Base-by-base conservation (phyloP, 2,113 vertebrate species). In the Mesitornis unicolor region DNA sequence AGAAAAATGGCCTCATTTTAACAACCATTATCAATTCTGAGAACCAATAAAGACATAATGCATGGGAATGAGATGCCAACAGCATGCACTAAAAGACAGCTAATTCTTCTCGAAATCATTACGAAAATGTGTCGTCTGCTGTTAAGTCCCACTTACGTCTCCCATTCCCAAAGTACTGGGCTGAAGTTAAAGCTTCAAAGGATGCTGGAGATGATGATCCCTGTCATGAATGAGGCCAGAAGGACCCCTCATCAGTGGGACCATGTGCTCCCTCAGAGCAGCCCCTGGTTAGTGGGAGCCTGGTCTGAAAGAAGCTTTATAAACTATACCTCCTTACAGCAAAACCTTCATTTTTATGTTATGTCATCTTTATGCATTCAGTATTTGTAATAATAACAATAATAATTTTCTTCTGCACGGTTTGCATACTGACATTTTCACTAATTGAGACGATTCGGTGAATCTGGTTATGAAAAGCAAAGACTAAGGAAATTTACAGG, bases 171-270 rank as follows among this genome's bases (percentile, higher is more conserved):
- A 89, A 76, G 2, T 69, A 16, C 21, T 0, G 2, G 67, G 42
- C 56, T 89, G 65, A 73, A 51, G 83, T 77, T 47, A 74, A 85
- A 91, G 36, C 28, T 90, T 77, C 67, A 75, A 75, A 71, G 54
- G 54, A 77, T 42, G 60, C 57, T 83, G 47, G 16, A 81, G 40
- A 68, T 13, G 35, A 77, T 35, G 60, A 61, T 43, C 61, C 16
- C 1, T 16, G n/a, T 20, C 2, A 1, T 8, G n/a, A 24, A 50
- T 36, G 73, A 82, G 19, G 16, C n/a, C 70, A 69, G 56, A 77
- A 65, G 84, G 36, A 64, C 43, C 11, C 15, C 33, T 78, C 78
- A 87, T 19, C 22, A 14, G 36, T n/a, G n/a, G 8, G 13, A 24
- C 1, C 1, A 1, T 3, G 20, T 31, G 16, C 16, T 22, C 14